Conservation (phyloP, 2,888 invertebrate species). For the Sepiola atlantica region DNA sequence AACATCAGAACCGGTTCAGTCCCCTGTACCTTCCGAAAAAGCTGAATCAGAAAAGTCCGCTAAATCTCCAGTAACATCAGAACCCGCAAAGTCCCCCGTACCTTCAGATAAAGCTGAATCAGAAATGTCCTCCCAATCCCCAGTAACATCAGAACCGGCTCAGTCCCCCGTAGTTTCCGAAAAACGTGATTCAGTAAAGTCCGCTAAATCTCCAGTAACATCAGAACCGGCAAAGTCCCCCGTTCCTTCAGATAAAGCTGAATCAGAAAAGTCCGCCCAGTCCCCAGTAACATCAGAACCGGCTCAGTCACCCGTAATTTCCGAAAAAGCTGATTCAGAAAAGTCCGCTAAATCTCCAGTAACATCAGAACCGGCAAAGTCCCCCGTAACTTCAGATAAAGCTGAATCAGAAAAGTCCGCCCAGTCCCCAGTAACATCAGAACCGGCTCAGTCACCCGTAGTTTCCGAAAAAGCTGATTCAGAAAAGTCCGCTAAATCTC, state of each 20-base stretch:
- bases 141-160: neutral
- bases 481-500: neutral
- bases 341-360: conserved; percentile 15
- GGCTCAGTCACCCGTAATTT: neutral
- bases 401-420: neutral
- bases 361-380: neutral
- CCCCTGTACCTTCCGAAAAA: neutral
- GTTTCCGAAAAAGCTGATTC: neutral
- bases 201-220: neutral
- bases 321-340: neutral
- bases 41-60: conserved; percentile 24
- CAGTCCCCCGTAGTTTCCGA: neutral
- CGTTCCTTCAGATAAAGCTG: neutral
- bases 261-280: neutral
- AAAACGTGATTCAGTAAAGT: neutral
- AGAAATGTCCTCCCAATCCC: neutral
- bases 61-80: neutral
- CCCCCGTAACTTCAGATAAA: neutral
- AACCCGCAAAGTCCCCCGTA: neutral
- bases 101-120: conserved; percentile 25
- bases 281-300: neutral
- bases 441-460: neutral
- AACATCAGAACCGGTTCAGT: neutral
- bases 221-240: neutral
- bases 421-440: neutral